These are phyloP conservation scores for Dinocampus coccinellae DNA, from an alignment of 2,888 invertebrate species.

Conservation along the genomic window DNA sequence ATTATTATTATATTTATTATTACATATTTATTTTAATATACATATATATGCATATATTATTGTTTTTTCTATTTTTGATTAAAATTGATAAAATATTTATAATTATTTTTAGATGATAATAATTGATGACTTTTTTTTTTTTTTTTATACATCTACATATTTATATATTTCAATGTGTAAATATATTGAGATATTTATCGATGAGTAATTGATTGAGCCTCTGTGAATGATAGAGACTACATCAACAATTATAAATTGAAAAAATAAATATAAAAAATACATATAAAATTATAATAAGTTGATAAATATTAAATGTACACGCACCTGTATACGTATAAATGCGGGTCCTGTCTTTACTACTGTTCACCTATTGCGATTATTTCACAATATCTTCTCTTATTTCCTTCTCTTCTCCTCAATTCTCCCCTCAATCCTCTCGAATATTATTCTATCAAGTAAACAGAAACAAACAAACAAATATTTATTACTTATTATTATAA, in stretches of 20 bases:
- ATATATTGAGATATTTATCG: slow-evolving; percentile 60
- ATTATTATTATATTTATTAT: neutral
- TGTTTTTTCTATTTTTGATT: too few relatives aligned
- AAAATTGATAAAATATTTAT: too few relatives aligned
- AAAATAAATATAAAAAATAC: too few relatives aligned
- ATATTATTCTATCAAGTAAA: neutral
- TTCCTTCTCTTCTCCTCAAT: neutral
- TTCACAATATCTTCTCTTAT: slow-evolving; percentile 28
- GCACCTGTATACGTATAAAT: slow-evolving; percentile 22
- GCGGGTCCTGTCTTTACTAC: slow-evolving; percentile 18
- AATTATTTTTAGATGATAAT: too few relatives aligned
- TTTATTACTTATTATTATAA: too few relatives aligned
- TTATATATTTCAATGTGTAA: neutral
- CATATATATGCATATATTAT: too few relatives aligned
- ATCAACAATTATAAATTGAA: slow-evolving; percentile 4
- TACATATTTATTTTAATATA: neutral
- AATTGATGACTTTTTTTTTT: neutral
- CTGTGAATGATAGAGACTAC: slow-evolving; percentile 48
- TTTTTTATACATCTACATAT: neutral
- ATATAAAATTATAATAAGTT: too few relatives aligned
- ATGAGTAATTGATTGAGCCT: slow-evolving; percentile 63
- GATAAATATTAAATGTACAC: too few relatives aligned
- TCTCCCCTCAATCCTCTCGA: neutral
- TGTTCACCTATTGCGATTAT: too few relatives aligned
- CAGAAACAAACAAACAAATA: too few relatives aligned